Base-by-base conservation (phyloP, 1,140 invertebrate species). In the Saccostrea echinata region DNA sequence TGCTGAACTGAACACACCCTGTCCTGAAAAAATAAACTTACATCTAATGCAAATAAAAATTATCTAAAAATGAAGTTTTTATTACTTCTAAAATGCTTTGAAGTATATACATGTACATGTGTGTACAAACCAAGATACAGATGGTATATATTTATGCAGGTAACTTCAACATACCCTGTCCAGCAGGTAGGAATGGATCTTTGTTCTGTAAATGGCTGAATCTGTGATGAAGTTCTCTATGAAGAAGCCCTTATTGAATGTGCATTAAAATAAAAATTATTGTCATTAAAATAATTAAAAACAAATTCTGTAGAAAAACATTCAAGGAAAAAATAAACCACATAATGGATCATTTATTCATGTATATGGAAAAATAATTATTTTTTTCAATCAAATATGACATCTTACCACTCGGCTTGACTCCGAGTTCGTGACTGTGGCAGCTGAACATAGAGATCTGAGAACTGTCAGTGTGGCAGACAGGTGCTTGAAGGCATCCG, bases 211-310 rank as follows among this genome's bases (percentile, higher is more conserved):
- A 43, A 99, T 95, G 16, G 98, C 98, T 85, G 98, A 98, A 94
- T 98, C 98, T n/a, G 98, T 98, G 82, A 99, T 98, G 95, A 99
- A 98, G 82, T 98, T 98, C 95, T 99, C 98, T 91, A 99, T 98
- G 94, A 99, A 99, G 94, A 99, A 98, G 53, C 98, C 98, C 98
- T 98, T 91, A 84, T 95, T 95, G 27, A 64, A 85, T 88, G 84
- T 35, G 61, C 43, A 43, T 43, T 6, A 43, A 43, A 43, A 43
- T 43, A 8, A 43, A 1, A 43, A 43, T 43, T 2, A 43, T 43
- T 43, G 43, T 43, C 43, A 43, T 43, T 6, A 9, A 6, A 43
- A 43, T 43, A 6, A 43, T 43, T 6, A 6, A 43, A 1, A 43
- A 2, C 6, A 43, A 43, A 43, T 43, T 43, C 43, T 43, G 1